Percentiles rank a stretch among this genome's conserved stretches.
These are phyloP conservation scores for Spea multiplicata DNA, from an alignment of 2,113 vertebrate species.

Conservation along the genomic window DNA sequence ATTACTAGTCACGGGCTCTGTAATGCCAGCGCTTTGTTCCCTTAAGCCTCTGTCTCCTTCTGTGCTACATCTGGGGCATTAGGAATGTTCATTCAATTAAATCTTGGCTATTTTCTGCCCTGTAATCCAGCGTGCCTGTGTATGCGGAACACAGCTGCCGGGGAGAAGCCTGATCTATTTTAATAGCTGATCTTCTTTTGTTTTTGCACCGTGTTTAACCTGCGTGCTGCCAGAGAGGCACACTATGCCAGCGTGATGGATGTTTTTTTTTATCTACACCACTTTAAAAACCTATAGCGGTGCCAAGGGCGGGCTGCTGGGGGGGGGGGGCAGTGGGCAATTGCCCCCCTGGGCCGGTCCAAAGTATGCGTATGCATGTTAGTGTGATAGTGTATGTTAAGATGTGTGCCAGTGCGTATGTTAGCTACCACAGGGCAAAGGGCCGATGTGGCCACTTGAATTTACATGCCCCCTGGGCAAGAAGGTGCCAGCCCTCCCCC, in stretches of 20 bases:
- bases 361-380: too few species aligned
- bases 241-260: too few species aligned
- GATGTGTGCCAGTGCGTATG: too few species aligned
- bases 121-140: slow-evolving; percentile 31
- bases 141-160: slow-evolving; percentile 27
- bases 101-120: slow-evolving; percentile 36
- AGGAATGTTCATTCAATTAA: slow-evolving; percentile 39
- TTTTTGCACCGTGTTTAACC: not conserved
- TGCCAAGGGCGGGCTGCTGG: too few species aligned
- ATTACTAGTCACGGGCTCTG: slow-evolving; percentile 32
- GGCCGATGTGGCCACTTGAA: too few species aligned
- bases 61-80: slow-evolving; percentile 38
- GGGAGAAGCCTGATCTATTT: not conserved
- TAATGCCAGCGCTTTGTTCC: slow-evolving; percentile 38
- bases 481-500: too few species aligned
- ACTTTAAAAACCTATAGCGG: too few species aligned
- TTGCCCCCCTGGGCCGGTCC: too few species aligned
- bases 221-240: not conserved
- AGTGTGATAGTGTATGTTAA: too few species aligned
- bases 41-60: slow-evolving; percentile 42
- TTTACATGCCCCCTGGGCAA: too few species aligned
- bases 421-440: too few species aligned
- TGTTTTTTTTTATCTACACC: too few species aligned
- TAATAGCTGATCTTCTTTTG: not conserved
- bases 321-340: not conserved